A percentile compares a stretch with the other conserved stretches of the same genome.
Conservation (phyloP, 64 coral and sea anemone genomes). For the Stylophora pistillata region DNA sequence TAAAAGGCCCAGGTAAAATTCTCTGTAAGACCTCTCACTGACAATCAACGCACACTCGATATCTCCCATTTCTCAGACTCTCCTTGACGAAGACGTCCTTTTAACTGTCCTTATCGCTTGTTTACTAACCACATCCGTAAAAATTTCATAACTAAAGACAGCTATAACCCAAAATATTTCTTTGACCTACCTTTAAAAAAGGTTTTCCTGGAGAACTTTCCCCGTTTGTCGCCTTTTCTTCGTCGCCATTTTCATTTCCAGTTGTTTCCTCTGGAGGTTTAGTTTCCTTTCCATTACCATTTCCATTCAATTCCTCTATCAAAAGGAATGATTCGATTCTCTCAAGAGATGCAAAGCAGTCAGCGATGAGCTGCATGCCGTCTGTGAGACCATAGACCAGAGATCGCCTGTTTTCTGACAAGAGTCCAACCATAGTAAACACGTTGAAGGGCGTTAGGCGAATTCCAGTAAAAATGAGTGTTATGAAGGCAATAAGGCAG, state of each 20-base stretch:
- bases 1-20: too few relatives aligned
- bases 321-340: conserved; percentile 86
- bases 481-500: conserved; percentile 89
- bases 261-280: not conserved
- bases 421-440: conserved; percentile 89
- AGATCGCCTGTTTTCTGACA: conserved; percentile 90
- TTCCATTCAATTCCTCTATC: conserved; percentile 81
- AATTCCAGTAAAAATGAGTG: conserved; percentile 87
- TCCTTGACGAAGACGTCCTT: too few relatives aligned
- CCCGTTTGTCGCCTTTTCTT: conserved; percentile 1
- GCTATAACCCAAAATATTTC: not conserved
- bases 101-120: too few relatives aligned
- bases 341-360: conserved; percentile 93
- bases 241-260: not conserved
- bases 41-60: too few relatives aligned
- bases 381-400: conserved; percentile 91
- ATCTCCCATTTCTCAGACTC: too few relatives aligned
- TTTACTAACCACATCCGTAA: too few relatives aligned
- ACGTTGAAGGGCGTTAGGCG: conserved; percentile 90
- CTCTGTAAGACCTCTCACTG: too few relatives aligned
- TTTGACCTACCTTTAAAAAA: conserved; percentile 31
- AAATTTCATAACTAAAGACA: not conserved
- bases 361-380: conserved; percentile 93
- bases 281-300: conserved; percentile 15
- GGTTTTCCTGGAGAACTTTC: not conserved